phyloP scores from a whole-genome alignment of 2,888 invertebrate genomes.

The Epinotia demarniana region DNA sequence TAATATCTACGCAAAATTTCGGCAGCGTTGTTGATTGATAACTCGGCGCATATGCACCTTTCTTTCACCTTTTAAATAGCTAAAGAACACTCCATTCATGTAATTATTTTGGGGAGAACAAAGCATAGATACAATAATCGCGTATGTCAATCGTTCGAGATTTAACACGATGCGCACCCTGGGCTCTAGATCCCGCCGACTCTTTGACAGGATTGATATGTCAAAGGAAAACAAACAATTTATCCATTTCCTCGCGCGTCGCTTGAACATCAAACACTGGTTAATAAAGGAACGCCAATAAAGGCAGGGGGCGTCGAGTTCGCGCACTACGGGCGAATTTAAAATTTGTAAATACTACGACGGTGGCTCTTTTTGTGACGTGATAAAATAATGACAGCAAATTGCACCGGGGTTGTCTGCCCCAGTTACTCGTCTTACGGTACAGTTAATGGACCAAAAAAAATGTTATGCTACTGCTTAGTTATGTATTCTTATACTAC shows the following conservation, averaged over 20 bases:
- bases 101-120: background rate
- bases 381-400: conserved; percentile 72
- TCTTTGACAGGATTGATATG: conserved; percentile 54
- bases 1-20: too few relatives aligned
- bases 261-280: conserved; percentile 70
- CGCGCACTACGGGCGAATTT: conserved; percentile 66
- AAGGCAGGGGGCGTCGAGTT: conserved; percentile 67
- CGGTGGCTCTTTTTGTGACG: conserved; percentile 69
- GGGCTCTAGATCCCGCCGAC: conserved; percentile 11
- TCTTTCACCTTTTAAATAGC: background rate
- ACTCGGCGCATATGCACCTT: background rate
- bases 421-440: background rate
- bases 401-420: conserved; percentile 56
- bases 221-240: conserved; percentile 73
- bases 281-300: conserved; percentile 76
- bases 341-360: conserved; percentile 70
- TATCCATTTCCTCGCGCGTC: conserved; percentile 71
- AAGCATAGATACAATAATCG: conserved; percentile 1
- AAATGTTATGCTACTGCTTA: background rate
- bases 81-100: background rate
- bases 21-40: background rate
- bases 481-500: too few relatives aligned
- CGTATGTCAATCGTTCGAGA: conserved; percentile 23
- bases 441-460: background rate
- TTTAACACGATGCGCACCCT: conserved; percentile 16